Evolutionary conservation across 2,888 invertebrate species (phyloP).

Genomic region (Junonia oenone): DNA sequence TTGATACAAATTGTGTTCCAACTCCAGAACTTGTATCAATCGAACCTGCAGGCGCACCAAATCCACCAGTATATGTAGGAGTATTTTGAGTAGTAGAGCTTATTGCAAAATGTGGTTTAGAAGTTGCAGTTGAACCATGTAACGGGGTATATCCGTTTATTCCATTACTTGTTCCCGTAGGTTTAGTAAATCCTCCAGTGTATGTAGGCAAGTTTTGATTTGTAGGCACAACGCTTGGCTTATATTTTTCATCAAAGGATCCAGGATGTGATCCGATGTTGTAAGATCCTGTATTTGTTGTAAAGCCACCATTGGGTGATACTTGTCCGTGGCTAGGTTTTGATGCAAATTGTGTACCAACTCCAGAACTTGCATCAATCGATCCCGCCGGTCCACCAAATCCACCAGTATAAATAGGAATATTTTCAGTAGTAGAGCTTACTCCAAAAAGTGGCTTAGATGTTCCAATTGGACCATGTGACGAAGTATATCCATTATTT

Average conservation of each 20-base stretch:
- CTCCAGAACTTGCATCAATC: background rate
- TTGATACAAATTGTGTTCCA: background rate
- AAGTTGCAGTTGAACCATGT: background rate
- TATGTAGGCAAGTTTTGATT: slow-evolving; percentile 30
- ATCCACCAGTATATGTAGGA: slow-evolving; percentile 44
- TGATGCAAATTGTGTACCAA: too few species aligned
- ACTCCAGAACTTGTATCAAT: slow-evolving; percentile 26
- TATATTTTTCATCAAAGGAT: background rate
- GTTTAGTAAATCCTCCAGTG: slow-evolving; percentile 38
- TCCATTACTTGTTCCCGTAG: slow-evolving; percentile 26
- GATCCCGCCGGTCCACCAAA: slow-evolving; percentile 38
- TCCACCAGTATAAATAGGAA: slow-evolving; percentile 35
- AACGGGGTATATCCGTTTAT: background rate
- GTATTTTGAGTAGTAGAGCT: slow-evolving; percentile 22
- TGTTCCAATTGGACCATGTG: background rate
- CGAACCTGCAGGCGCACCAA: slow-evolving; percentile 41
- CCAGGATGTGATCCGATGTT: background rate
- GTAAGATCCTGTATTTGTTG: background rate
- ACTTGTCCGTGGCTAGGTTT: too few species aligned
- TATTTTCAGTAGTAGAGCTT: slow-evolving; percentile 8
- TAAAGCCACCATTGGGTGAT: background rate
- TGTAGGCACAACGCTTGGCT: too few species aligned
- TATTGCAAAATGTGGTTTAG: slow-evolving; percentile 8
- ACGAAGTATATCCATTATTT: background rate
- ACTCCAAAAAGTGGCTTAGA: background rate